These are phyloP conservation scores for Gasteruption jaculator DNA, from an alignment of 2,888 invertebrate genomes.

Conservation along the genomic window DNA sequence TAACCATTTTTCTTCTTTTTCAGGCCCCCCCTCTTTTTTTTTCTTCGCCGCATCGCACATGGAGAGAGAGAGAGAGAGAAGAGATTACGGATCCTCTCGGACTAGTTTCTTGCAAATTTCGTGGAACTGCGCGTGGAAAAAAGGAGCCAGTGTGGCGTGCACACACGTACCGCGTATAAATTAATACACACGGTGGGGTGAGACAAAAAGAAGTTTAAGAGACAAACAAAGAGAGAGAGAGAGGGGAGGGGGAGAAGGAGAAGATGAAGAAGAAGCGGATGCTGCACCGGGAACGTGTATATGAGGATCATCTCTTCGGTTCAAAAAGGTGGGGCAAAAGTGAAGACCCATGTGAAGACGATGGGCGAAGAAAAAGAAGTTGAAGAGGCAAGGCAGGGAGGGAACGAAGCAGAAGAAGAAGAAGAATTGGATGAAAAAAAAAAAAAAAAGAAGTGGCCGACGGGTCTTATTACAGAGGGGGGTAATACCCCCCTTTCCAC, in stretches of 20 bases:
- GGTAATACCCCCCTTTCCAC: no score
- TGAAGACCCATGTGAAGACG: slow-evolving; percentile 3
- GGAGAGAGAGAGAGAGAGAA: slow-evolving; percentile 5
- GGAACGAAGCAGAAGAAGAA: slow-evolving; percentile 15
- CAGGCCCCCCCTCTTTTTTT: slow-evolving; percentile 2
- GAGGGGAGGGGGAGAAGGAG: slow-evolving; percentile 17
- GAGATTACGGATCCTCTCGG: slow-evolving; percentile 33
- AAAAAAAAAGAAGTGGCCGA: slow-evolving; percentile 47
- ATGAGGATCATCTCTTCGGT: no score
- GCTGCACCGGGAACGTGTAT: no score
- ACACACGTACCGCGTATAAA: slow-evolving; percentile 52
- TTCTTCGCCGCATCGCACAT: no score
- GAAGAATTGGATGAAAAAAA: slow-evolving; percentile 25
- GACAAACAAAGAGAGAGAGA: slow-evolving; percentile 18
- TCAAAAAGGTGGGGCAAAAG: slow-evolving; percentile 17
- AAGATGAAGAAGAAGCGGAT: slow-evolving; percentile 15
- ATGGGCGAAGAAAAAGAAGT: slow-evolving; percentile 15
- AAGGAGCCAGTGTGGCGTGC: slow-evolving; percentile 42
- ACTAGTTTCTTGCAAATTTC: slow-evolving; percentile 53
- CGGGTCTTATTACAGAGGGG: slow-evolving; percentile 50
- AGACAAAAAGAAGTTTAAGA: no score
- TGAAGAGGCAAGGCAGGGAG: slow-evolving; percentile 23
- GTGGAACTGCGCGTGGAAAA: slow-evolving; percentile 50
- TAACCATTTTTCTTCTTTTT: no score
- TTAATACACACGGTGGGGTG: no score